Base-by-base conservation (phyloP, 1,140 invertebrate species). In the Acromyrmex heyeri region DNA sequence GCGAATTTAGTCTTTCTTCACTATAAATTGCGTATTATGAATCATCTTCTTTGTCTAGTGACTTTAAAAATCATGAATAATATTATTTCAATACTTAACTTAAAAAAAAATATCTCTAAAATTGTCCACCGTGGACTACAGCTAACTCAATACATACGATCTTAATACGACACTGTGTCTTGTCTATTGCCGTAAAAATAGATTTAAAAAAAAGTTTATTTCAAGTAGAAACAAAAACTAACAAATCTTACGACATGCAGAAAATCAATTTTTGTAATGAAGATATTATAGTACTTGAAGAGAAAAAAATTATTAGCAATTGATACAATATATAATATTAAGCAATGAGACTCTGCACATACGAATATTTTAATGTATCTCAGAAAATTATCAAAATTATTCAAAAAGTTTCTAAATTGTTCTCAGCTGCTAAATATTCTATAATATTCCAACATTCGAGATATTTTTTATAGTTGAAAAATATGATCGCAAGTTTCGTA, bases 401-500 rank as follows among this genome's bases (percentile, higher is more conserved):
- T n/a, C 27, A 18, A 65, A 1, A 21, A 53, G 38, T 81, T 55
- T 14, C 2, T 12, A n/a, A 69, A 38, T 79, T 27, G 10, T 70
- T 38, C 16, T 30, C 16, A 57, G 0, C 24, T 14, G n/a, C n/a
- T 61, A n/a, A 62, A 62, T n/a, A 73, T 62, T 61, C 27, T 34
- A 34, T 44, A 50, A 50, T 62, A 38, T 69, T 69, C 64, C 14
- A 38, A 69, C n/a, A 27, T 21, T 55, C 16, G 27, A 75, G 30
- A 6, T 30, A 76, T 76, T 69, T 76, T 59, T 27, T 27, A 16
- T 14, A 38, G 48, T 64, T 21, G 10, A 67, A 48, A 69, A 24
- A 21, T 44, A 34, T 18, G 82, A 85, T 86, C 82, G 72, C 27
- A n/a, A 75, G 27, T 30, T 75, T 78, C 16, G 48, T 88, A 64